A percentile compares a stretch with the other conserved stretches of the same genome.
These are phyloP conservation scores for Galeruca laticollis DNA, from an alignment of 2,888 invertebrate species.

Conservation along the genomic window DNA sequence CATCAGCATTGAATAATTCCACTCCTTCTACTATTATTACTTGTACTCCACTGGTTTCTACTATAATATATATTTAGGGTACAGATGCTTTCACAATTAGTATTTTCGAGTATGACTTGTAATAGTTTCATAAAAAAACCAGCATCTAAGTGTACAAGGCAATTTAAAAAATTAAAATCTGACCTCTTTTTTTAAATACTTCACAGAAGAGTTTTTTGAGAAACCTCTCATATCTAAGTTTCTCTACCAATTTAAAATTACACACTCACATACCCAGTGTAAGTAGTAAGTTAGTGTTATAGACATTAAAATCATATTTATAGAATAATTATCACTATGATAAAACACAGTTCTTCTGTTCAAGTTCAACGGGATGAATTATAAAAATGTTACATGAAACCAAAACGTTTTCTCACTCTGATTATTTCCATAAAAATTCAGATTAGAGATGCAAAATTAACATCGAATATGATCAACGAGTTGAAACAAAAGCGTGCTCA, in stretches of 20 bases:
- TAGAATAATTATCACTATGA: neutral
- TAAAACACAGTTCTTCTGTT: neutral
- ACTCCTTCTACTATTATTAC: too few relatives aligned
- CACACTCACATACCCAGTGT: neutral
- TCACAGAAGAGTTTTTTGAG: neutral
- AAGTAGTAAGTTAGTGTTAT: neutral
- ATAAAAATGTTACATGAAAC: constrained; percentile 31
- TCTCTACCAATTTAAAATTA: neutral
- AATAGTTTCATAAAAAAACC: too few relatives aligned
- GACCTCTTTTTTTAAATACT: too few relatives aligned
- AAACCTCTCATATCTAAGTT: neutral
- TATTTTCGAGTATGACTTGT: too few relatives aligned
- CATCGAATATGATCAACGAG: constrained; percentile 33
- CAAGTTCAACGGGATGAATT: constrained; percentile 19
- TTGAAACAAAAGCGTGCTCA: constrained; percentile 40
- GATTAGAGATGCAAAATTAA: constrained; percentile 42
- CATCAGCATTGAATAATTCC: too few relatives aligned
- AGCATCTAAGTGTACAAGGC: too few relatives aligned
- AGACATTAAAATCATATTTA: constrained; percentile 6
- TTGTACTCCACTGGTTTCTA: too few relatives aligned
- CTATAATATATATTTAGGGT: too few relatives aligned
- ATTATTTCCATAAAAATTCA: constrained; percentile 45
- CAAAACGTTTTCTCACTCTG: constrained; percentile 44
- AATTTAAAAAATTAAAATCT: too few relatives aligned
- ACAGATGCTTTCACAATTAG: too few relatives aligned